Percentiles rank a stretch among this genome's conserved stretches.
These are phyloP conservation scores for Xanthia icteritia DNA, from an alignment of 2,888 invertebrate species.

Conservation along the genomic window DNA sequence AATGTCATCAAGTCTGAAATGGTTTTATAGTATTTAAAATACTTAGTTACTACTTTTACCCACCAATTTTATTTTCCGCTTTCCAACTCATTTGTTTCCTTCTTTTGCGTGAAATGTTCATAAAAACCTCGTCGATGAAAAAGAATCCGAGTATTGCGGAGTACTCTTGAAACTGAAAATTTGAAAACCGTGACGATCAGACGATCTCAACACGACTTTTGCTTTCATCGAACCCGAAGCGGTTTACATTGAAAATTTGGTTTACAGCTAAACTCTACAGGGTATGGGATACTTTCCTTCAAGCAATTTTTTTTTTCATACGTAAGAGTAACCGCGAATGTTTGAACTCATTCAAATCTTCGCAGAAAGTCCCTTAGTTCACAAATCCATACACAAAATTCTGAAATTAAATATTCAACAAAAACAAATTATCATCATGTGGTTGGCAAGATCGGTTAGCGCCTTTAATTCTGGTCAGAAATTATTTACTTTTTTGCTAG, in stretches of 20 bases:
- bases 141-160: constrained; percentile 1
- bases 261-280: too few species aligned
- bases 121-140: constrained; percentile 9
- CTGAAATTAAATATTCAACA: neutral
- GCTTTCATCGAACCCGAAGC: neutral
- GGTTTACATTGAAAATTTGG: too few species aligned
- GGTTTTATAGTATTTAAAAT: neutral
- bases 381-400: neutral
- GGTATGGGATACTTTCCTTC: neutral
- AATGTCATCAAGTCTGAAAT: neutral
- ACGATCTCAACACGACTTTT: neutral
- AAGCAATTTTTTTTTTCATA: neutral
- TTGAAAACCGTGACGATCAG: constrained; percentile 3
- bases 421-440: neutral
- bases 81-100: neutral
- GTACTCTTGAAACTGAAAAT: constrained; percentile 28
- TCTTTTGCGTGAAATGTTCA: neutral
- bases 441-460: neutral
- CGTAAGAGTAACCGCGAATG: neutral
- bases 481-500: neutral
- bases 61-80: neutral
- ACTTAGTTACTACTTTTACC: neutral
- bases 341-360: neutral
- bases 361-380: neutral
- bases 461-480: neutral